Conservation (phyloP, 2,113 vertebrate species). For the Pterocles gutturalis region DNA sequence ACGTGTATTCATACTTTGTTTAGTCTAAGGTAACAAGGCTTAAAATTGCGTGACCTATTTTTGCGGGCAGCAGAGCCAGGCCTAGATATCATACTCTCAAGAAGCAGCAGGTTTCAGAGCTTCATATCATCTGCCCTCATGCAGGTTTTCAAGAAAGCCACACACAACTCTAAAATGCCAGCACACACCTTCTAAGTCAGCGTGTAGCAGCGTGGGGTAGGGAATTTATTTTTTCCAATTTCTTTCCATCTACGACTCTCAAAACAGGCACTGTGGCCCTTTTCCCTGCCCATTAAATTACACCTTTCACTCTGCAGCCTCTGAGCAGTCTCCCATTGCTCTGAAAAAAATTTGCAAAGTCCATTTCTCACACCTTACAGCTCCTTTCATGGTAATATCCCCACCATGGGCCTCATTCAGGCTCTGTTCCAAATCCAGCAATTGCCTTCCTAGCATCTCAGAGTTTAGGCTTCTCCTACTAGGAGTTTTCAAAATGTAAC, state of each 20-base stretch:
- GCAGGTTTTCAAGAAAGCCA: constrained; percentile 6
- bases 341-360: not conserved
- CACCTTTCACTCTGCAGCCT: not conserved
- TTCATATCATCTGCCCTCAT: not conserved
- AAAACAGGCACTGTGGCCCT: not conserved
- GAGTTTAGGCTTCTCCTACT: not conserved
- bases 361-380: not conserved
- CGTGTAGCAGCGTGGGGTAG: not conserved
- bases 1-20: not conserved
- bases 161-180: not conserved
- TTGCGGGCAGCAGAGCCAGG: not conserved
- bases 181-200: not conserved
- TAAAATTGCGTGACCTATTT: not conserved
- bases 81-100: not conserved
- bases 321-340: not conserved
- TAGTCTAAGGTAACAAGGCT: not conserved
- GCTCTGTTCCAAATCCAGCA: not conserved
- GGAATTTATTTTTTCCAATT: not conserved
- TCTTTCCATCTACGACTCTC: not conserved
- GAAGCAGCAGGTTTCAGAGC: not conserved
- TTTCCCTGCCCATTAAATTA: not conserved
- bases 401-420: not conserved
- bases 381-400: not conserved
- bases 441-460: not conserved
- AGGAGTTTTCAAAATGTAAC: not conserved